A percentile compares a stretch with the other conserved stretches of the same genome.
phyloP scores from a whole-genome alignment of 1,140 invertebrate genomes.

The Drosophila grimshawi region DNA sequence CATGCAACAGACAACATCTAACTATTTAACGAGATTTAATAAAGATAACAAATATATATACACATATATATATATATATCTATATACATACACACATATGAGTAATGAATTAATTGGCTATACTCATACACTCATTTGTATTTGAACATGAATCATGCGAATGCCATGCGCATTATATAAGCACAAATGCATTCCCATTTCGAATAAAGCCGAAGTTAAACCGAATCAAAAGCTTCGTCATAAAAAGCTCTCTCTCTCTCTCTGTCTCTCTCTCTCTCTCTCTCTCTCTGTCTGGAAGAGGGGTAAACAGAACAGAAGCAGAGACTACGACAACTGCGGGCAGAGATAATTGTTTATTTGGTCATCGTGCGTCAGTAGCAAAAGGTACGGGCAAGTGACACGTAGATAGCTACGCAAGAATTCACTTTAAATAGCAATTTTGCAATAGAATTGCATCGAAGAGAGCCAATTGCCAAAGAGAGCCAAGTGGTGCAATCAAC shows the following conservation, averaged over 20 bases:
- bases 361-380: constrained; percentile 30
- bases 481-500: background rate
- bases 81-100: background rate
- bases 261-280: too few relatives aligned
- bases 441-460: background rate
- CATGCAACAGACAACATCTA: constrained; percentile 31
- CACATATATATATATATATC: background rate
- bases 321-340: constrained; percentile 6
- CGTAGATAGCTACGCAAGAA: constrained; percentile 6
- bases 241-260: constrained; percentile 29
- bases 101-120: constrained; percentile 25
- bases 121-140: constrained; percentile 10
- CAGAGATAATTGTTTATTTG: constrained; percentile 11
- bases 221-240: constrained; percentile 55
- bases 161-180: constrained; percentile 16
- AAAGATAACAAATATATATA: constrained; percentile 66
- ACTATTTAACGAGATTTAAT: constrained; percentile 77
- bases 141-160: constrained; percentile 23
- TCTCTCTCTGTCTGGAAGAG: too few relatives aligned
- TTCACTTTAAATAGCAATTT: background rate
- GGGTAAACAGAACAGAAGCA: background rate
- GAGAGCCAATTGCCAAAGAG: background rate
- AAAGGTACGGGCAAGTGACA: constrained; percentile 17
- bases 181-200: constrained; percentile 19
- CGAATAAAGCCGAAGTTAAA: constrained; percentile 31